Conservation (phyloP, 2,888 invertebrate genomes). For the Eristalis tenax region DNA sequence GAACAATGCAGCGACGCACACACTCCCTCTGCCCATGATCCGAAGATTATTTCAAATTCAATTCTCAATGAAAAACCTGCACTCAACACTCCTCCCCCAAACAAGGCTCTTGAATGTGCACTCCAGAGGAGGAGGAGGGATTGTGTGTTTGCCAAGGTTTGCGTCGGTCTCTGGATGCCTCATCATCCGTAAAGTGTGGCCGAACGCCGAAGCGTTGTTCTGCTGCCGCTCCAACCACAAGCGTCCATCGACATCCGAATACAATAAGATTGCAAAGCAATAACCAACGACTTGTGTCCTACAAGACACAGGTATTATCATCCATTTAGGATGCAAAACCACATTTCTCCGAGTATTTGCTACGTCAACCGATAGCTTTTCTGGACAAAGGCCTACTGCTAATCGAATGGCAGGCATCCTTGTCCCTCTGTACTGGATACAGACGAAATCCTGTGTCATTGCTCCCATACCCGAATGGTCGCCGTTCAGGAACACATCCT, state of each 20-base stretch:
- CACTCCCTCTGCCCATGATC: neutral
- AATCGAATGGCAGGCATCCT: constrained; percentile 25
- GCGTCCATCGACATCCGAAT: constrained; percentile 24
- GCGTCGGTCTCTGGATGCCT: constrained; percentile 15
- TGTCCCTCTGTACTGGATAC: constrained; percentile 15
- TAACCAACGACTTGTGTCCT: neutral
- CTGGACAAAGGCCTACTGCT: constrained; percentile 35
- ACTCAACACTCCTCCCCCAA: neutral
- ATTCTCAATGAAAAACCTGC: neutral
- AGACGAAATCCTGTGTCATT: neutral
- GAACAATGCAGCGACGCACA: too few relatives aligned
- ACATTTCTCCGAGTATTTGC: constrained; percentile 54
- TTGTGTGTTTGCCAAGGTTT: neutral
- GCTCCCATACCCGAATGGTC: neutral
- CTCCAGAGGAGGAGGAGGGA: neutral
- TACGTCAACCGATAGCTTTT: constrained; percentile 23
- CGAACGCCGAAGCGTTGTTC: constrained; percentile 1
- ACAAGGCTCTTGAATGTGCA: neutral
- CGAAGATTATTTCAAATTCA: neutral
- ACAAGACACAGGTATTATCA: constrained; percentile 16
- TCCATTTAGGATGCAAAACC: constrained; percentile 60
- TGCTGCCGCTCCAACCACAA: constrained; percentile 11
- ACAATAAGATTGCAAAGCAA: constrained; percentile 20
- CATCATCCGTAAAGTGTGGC: constrained; percentile 35
- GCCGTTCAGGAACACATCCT: neutral